A percentile compares a stretch with the other conserved stretches of the same genome.
These are phyloP conservation scores for Chamaedrilus cognettii DNA, from an alignment of 2,888 invertebrate genomes.

Conservation along the genomic window DNA sequence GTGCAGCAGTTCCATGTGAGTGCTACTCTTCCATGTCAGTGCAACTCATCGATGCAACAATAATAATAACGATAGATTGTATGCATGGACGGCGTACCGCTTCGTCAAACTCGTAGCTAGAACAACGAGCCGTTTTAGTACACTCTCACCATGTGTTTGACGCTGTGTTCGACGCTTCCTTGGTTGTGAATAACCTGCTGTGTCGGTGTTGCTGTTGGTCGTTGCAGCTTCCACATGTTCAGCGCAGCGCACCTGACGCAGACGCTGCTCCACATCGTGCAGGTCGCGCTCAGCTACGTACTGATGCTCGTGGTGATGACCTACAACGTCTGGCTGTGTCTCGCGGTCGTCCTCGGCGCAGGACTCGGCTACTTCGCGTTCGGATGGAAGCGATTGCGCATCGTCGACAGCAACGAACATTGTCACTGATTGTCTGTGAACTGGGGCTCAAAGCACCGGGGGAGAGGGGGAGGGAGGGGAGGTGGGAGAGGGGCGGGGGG, in stretches of 20 bases:
- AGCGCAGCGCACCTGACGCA: constrained; percentile 82
- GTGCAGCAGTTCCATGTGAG: too few species aligned
- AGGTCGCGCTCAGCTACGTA: constrained; percentile 87
- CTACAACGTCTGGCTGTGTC: constrained; percentile 91
- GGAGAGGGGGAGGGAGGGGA: too few species aligned
- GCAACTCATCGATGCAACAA: too few species aligned
- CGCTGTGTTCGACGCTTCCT: neutral
- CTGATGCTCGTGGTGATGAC: constrained; percentile 97
- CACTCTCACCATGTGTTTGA: neutral
- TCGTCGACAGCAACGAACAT: constrained; percentile 88
- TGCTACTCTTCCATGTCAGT: too few species aligned
- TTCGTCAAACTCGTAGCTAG: too few species aligned
- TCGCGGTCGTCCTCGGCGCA: constrained; percentile 84
- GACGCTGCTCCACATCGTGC: constrained; percentile 82
- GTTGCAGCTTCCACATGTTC: constrained; percentile 69
- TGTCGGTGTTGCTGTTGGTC: neutral
- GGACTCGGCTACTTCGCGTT: constrained; percentile 90
- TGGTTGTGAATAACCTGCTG: neutral
- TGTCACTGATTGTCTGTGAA: constrained; percentile 69
- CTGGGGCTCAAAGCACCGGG: too few species aligned
- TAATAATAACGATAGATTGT: too few species aligned
- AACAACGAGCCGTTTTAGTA: too few species aligned
- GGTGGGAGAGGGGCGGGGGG: too few species aligned
- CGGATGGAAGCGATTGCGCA: constrained; percentile 88
- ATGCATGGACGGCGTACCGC: too few species aligned